phyloP scores from a whole-genome alignment of 2,888 invertebrate species.

The Pherbina coryleti region DNA sequence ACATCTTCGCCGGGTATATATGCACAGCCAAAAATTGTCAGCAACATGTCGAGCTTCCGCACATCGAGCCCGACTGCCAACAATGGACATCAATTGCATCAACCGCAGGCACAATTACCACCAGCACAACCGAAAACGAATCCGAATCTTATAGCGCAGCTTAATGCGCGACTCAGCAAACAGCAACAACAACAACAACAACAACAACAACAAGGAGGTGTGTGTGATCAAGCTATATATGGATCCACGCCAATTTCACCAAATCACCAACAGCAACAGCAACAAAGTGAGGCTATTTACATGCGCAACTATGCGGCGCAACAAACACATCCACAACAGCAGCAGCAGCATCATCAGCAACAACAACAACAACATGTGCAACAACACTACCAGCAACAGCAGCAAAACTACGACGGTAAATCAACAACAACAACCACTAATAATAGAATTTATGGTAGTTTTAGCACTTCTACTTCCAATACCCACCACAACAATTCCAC shows the following conservation, averaged over 20 bases:
- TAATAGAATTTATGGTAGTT: constrained; percentile 68
- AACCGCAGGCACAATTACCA: constrained; percentile 51
- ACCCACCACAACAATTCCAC: constrained; percentile 53
- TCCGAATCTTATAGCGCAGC: constrained; percentile 69
- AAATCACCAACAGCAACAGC: constrained; percentile 55
- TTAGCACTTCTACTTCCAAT: constrained; percentile 60
- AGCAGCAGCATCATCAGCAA: constrained; percentile 51
- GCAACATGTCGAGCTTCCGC: constrained; percentile 69
- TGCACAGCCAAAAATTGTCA: constrained; percentile 69
- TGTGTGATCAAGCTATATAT: constrained; percentile 59
- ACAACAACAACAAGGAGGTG: constrained; percentile 45
- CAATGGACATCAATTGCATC: constrained; percentile 54
- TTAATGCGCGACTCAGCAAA: constrained; percentile 67
- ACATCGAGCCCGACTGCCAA: constrained; percentile 58
- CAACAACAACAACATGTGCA: constrained; percentile 53
- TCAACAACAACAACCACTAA: constrained; percentile 60
- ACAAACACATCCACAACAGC: constrained; percentile 51
- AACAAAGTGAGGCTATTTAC: constrained; percentile 56
- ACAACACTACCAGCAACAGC: constrained; percentile 57
- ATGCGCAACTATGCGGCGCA: constrained; percentile 55
- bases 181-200: constrained; percentile 61
- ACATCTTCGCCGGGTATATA: constrained; percentile 69
- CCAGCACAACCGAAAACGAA: constrained; percentile 67
- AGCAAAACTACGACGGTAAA: constrained; percentile 69
- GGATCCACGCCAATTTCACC: constrained; percentile 57